Conservation (phyloP, 2,888 invertebrate species). For the Drosophila diplacantha region DNA sequence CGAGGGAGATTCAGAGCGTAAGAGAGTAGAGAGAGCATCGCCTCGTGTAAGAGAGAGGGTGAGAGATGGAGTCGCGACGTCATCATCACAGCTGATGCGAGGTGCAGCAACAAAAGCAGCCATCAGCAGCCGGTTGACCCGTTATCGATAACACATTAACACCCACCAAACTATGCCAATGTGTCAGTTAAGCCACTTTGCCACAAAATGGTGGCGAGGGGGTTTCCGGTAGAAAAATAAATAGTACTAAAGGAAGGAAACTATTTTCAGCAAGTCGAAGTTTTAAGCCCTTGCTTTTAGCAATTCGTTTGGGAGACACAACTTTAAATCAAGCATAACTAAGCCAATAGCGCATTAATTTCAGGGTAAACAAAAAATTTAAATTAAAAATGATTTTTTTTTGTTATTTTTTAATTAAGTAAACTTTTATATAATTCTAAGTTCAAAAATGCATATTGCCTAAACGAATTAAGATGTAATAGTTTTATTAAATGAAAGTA, state of each 20-base stretch:
- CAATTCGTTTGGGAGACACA: not conserved
- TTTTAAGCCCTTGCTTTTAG: not conserved
- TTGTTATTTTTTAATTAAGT: no score
- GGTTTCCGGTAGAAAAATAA: slow-evolving; percentile 4
- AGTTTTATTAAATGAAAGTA: slow-evolving; percentile 3
- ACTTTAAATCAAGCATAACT: no score
- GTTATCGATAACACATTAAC: slow-evolving; percentile 55
- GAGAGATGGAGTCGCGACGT: slow-evolving; percentile 19
- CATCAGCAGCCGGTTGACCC: slow-evolving; percentile 27
- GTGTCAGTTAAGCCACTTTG: slow-evolving; percentile 49
- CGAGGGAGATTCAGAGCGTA: slow-evolving; percentile 5
- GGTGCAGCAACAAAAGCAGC: slow-evolving; percentile 28
- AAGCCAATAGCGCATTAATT: no score
- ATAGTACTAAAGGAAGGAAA: not conserved
- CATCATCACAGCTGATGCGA: slow-evolving; percentile 55
- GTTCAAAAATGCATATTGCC: not conserved
- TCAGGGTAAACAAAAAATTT: no score
- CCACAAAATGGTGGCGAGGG: slow-evolving; percentile 14
- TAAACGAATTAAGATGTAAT: not conserved
- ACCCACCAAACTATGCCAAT: slow-evolving; percentile 57
- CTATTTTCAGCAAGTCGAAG: not conserved
- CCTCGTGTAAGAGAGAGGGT: slow-evolving; percentile 11
- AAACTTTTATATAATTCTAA: no score
- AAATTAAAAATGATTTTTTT: no score
- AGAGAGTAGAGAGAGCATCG: slow-evolving; percentile 8